Conservation (phyloP, 64 coral and sea anemone genomes). For the Stylophora pistillata region DNA sequence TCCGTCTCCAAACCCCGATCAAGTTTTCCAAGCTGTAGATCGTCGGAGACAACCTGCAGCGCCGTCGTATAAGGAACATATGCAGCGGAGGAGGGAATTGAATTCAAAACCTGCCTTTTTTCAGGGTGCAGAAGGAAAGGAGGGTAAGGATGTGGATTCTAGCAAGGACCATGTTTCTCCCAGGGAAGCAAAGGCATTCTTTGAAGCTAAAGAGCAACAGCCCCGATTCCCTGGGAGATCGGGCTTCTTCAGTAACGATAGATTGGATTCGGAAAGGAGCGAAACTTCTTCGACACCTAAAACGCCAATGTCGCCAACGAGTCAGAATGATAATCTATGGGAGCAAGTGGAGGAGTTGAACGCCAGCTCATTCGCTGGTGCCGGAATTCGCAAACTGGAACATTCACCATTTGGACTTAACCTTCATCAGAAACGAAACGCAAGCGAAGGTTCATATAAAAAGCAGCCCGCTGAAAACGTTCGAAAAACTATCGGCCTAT, state of each 20-base stretch:
- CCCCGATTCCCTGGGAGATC: not conserved
- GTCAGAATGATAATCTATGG: constrained; percentile 40
- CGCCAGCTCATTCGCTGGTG: constrained; percentile 37
- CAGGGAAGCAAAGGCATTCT: constrained; percentile 27
- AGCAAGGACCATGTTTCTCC: constrained; percentile 9
- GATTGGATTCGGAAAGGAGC: constrained; percentile 35
- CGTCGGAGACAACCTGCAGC: constrained; percentile 89
- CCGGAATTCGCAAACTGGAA: constrained; percentile 64
- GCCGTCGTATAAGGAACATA: constrained; percentile 95
- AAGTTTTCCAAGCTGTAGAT: constrained; percentile 92
- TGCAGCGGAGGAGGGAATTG: constrained; percentile 78
- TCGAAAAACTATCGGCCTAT: constrained; percentile 32
- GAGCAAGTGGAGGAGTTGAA: constrained; percentile 78
- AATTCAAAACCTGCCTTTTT: constrained; percentile 74
- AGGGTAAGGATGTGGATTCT: constrained; percentile 30
- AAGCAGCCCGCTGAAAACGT: constrained; percentile 35
- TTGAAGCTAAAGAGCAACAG: constrained; percentile 32
- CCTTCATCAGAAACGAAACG: constrained; percentile 75
- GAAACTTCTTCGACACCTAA: constrained; percentile 50
- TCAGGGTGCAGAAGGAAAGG: constrained; percentile 50
- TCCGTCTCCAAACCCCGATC: constrained; percentile 83
- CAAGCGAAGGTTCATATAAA: constrained; percentile 55
- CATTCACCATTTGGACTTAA: constrained; percentile 94
- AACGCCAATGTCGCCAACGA: constrained; percentile 49
- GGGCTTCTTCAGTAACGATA: not conserved